Conservation (phyloP, 2,797 vertebrate genomes). For the Uromys caudimaculatus region DNA sequence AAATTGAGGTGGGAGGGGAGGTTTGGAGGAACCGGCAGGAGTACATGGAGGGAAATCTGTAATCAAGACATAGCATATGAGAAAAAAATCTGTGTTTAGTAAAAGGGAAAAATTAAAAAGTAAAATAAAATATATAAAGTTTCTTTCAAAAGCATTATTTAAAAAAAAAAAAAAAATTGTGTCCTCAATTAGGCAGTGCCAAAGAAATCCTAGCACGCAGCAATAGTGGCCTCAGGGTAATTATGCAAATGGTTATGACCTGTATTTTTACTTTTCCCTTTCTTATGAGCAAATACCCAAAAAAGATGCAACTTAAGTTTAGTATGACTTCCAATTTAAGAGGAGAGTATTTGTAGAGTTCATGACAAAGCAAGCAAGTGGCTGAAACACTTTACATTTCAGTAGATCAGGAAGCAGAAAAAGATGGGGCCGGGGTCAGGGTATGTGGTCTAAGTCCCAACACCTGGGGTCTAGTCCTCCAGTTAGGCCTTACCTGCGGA, state of each 20-base stretch:
- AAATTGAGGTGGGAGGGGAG: not conserved
- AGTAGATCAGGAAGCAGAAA: not conserved
- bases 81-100: not conserved
- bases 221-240: not conserved
- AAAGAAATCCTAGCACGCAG: not conserved
- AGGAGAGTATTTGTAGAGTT: not conserved
- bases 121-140: not conserved
- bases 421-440: not conserved
- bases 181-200: not conserved
- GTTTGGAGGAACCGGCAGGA: not conserved
- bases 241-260: not conserved
- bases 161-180: not conserved
- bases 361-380: not conserved
- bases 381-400: not conserved
- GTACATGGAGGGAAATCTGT: too few species aligned
- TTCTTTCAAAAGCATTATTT: not conserved
- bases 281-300: not conserved
- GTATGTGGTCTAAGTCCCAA: not conserved
- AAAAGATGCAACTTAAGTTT: not conserved
- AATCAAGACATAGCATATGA: not conserved
- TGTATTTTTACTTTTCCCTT: not conserved
- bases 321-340: not conserved
- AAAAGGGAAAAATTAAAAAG: not conserved
- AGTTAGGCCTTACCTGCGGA: too few species aligned
- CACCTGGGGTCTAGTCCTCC: not conserved